Evolutionary conservation across 2,797 vertebrate genomes (phyloP).

Genomic region (Trematomus bernacchii): DNA sequence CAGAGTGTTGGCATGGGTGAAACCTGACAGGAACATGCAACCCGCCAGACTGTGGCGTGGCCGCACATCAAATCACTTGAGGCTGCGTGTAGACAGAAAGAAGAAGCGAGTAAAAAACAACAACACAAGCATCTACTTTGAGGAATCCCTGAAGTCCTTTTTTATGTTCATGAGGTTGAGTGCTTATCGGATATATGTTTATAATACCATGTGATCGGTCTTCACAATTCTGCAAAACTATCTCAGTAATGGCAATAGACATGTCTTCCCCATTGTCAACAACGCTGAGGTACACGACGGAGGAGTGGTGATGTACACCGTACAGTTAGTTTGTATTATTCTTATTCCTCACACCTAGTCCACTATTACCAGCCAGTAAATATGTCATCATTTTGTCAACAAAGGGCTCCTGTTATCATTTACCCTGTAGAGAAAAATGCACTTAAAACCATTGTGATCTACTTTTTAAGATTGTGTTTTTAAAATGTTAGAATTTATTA

Average conservation of each 20-base stretch:
- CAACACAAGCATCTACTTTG: background rate
- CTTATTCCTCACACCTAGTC: background rate
- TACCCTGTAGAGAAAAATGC: background rate
- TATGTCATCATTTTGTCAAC: background rate
- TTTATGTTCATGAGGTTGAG: background rate
- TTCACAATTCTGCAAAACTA: background rate
- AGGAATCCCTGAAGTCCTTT: background rate
- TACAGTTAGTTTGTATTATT: conserved; percentile 3
- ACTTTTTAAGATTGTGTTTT: background rate
- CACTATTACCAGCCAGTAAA: background rate
- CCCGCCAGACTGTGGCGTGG: background rate
- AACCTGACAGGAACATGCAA: conserved; percentile 5
- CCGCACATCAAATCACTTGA: background rate
- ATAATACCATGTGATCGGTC: background rate
- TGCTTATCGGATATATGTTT: background rate
- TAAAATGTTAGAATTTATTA: background rate
- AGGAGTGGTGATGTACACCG: too few species aligned
- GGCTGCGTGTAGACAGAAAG: background rate
- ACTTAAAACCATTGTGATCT: background rate
- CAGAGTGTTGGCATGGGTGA: background rate
- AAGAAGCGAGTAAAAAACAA: background rate
- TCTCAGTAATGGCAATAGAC: background rate
- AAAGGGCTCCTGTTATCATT: background rate
- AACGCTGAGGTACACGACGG: background rate
- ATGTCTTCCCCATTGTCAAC: background rate